Evolutionary conservation across 2,888 invertebrate genomes (phyloP), one percentile per base, ranked within the genome.

Genomic region (Zootermopsis nevadensis): DNA sequence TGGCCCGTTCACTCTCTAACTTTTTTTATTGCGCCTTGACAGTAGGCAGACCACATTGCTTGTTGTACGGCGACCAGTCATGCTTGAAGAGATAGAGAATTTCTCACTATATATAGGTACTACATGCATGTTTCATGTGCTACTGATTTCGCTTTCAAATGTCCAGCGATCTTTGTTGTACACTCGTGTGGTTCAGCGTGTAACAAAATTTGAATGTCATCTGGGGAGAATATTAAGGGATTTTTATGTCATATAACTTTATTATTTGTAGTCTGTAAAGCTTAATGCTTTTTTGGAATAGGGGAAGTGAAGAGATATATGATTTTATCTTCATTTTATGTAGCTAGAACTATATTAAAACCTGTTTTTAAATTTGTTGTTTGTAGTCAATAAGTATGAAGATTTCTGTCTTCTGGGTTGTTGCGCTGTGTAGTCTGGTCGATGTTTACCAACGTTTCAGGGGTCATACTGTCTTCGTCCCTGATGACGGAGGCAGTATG

Each of bases 11-110:
- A 38, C 74, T 60, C 60, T 30, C 30, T 53, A 8, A 22, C 19
- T 55, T 66, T 79, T 77, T 79, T 79, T 79, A 66, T 79, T 79
- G n/a, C 79, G 79, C 79, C 79, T 79, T 79, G 79, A 79, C 53
- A 53, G 66, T 66, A 79, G 79, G 79, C 79, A 66, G 66, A 53
- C 79, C 79, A 79, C 79, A 79, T 79, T 79, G 79, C 79, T 79
- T 79, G 79, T 79, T 79, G 66, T 79, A 79, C 38, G 79, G 79
- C 31, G 60, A n/a, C 79, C 79, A 79, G 55, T 66, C 79, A 79
- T 35, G 79, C 79, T 66, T 79, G 79, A 79, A 79, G 79, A 79
- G 79, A 79, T 79, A 79, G 79, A 55, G 53, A 12, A 8, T 31
- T 0, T 38, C 33, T 38, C 38, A 24, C 74, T 74, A 42, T 69